Evolutionary conservation across 1,140 invertebrate species (phyloP).

Genomic region (Drosophila eugracilis): DNA sequence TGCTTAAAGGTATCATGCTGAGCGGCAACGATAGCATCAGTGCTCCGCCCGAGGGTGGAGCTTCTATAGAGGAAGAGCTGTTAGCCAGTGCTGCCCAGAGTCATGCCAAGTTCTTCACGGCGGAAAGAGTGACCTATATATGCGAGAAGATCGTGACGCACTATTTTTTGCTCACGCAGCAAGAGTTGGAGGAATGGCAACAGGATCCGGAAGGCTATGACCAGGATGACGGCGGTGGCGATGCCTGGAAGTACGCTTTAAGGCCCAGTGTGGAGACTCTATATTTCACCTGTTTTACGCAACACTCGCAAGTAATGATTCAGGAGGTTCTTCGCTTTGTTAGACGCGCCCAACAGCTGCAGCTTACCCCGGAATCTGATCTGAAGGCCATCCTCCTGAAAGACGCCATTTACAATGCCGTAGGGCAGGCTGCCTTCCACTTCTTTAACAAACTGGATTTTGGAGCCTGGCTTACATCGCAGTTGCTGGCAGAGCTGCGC

Average conservation of each 20-base stretch:
- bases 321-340: conserved; percentile 91
- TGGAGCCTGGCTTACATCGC: conserved; percentile 95
- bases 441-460: conserved; percentile 97
- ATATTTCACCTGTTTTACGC: conserved; percentile 93
- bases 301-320: conserved; percentile 90
- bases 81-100: conserved; percentile 75
- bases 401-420: conserved; percentile 98
- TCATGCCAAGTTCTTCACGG: conserved; percentile 89
- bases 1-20: conserved; percentile 93
- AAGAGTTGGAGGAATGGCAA: conserved; percentile 95
- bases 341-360: conserved; percentile 87
- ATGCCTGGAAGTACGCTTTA: conserved; percentile 96
- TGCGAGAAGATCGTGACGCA: conserved; percentile 93
- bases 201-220: conserved; percentile 95
- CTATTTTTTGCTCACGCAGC: conserved; percentile 93
- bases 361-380: conserved; percentile 88
- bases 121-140: conserved; percentile 90
- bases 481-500: conserved; percentile 92
- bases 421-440: conserved; percentile 95
- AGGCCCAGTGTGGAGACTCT: conserved; percentile 95
- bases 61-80: conserved; percentile 53
- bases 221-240: conserved; percentile 94
- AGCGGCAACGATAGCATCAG: conserved; percentile 86
- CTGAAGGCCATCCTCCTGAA: conserved; percentile 92
- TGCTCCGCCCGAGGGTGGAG: conserved; percentile 21